Evolutionary conservation across 1,140 invertebrate species (phyloP).

Genomic region (Drosophila oshimai): DNA sequence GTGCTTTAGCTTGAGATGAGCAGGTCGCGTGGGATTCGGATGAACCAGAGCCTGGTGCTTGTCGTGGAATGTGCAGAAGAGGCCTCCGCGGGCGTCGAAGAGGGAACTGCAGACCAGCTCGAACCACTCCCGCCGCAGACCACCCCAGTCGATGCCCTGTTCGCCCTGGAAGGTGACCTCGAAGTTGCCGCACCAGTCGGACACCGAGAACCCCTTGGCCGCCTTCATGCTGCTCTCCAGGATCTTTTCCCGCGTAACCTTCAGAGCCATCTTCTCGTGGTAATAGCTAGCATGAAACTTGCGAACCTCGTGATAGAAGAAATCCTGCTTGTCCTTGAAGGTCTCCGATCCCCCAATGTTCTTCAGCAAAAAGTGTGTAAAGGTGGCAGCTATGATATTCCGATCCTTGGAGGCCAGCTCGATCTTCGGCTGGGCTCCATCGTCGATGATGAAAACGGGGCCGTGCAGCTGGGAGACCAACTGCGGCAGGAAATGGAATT

Average conservation of each 20-base stretch:
- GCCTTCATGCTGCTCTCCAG: conserved; percentile 93
- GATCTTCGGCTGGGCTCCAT: conserved; percentile 94
- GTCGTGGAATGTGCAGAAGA: conserved; percentile 94
- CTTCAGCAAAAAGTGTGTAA: conserved; percentile 95
- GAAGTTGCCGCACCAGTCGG: conserved; percentile 96
- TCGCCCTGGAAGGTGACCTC: conserved; percentile 96
- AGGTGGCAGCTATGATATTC: conserved; percentile 95
- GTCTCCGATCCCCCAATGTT: conserved; percentile 98
- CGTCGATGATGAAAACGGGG: conserved; percentile 89
- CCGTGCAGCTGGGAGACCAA: conserved; percentile 83
- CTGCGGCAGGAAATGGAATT: conserved; percentile 87
- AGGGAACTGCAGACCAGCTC: conserved; percentile 93
- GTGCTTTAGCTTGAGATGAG: conserved; percentile 92
- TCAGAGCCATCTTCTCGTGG: conserved; percentile 92
- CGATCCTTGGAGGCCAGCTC: conserved; percentile 91
- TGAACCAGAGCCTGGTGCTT: conserved; percentile 94
- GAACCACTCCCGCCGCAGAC: conserved; percentile 96
- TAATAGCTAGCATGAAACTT: conserved; percentile 93
- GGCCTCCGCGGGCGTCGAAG: conserved; percentile 91
- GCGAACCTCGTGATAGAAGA: conserved; percentile 96
- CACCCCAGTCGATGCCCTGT: conserved; percentile 97
- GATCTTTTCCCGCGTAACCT: conserved; percentile 91
- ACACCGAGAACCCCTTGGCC: conserved; percentile 88
- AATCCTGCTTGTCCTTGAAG: conserved; percentile 97
- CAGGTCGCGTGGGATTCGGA: conserved; percentile 90